Evolutionary conservation across 2,888 invertebrate genomes (phyloP), one percentile per base, ranked within the genome.

Genomic region (Mythimna albipuncta): DNA sequence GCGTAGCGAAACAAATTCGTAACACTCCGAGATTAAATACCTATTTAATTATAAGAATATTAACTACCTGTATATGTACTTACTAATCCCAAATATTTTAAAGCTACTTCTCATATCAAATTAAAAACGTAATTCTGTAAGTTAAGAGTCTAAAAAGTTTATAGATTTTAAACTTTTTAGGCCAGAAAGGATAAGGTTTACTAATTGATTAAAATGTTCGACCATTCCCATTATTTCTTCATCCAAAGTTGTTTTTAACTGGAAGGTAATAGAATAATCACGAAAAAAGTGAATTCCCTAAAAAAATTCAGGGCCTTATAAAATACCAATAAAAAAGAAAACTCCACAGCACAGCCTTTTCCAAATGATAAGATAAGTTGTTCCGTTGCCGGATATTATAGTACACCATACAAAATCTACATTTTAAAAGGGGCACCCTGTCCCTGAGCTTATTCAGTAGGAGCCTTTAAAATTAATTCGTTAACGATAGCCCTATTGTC

Each of bases 401-500:
- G 64, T 66, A 64, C 13, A 58, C 64, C 58, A 73, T 35, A 69
- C 65, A 74, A 79, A 70, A 73, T 80, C 54, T 70, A 73, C 75
- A 79, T 81, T 82, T 79, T 76, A 80, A 84, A 82, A 81, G 79
- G 81, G 82, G 84, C 85, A 85, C 80, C 77, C 83, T 78, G 87
- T 85, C 80, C 77, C 83, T 78, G 87, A 86, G 84, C 79, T 77
- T 73, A 87, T 85, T 83, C 81, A 77, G 75, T 77, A 83, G 88
- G 87, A 86, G 87, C 91, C 89, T 92, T 93, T 93, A 93, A 93
- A 94, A 94, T 94, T 94, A 95, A 94, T 94, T 95, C 92, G 94
- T 94, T 91, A 96, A 91, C 93, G 94, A 94, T 93, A 94, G 89
- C 89, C 86, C 92, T 84, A 94, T 95, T 96, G 96, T 96, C 84